These are phyloP conservation scores for Cyrtorhinus lividipennis DNA, from an alignment of 1,140 invertebrate genomes.

Conservation along the genomic window DNA sequence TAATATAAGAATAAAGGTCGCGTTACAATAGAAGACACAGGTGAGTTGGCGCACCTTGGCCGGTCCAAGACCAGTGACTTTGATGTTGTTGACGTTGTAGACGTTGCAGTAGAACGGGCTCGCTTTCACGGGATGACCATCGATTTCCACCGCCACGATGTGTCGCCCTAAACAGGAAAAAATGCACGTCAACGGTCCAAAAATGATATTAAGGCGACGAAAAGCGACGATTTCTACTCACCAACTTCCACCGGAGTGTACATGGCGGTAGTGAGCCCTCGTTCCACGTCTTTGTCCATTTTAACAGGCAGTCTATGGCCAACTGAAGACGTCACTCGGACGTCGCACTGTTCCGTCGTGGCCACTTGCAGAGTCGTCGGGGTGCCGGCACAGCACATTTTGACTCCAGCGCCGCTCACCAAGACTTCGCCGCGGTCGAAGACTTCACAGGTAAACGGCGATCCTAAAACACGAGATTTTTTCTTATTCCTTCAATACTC, in stretches of 20 bases:
- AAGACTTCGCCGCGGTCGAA: conserved; percentile 42
- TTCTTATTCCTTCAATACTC: too few species aligned
- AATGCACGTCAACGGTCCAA: too few species aligned
- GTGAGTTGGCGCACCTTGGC: conserved; percentile 31
- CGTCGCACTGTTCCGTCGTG: conserved; percentile 36
- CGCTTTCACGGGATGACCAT: conserved; percentile 67
- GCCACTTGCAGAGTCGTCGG: conserved; percentile 44
- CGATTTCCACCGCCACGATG: conserved; percentile 61
- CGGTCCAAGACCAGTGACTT: conserved; percentile 55
- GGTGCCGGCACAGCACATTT: conserved; percentile 43
- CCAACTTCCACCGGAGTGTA: conserved; percentile 72
- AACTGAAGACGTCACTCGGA: conserved; percentile 62
- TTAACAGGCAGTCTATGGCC: conserved; percentile 56
- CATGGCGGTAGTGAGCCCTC: conserved; percentile 50
- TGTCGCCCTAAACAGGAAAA: conserved; percentile 66
- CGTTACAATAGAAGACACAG: too few species aligned
- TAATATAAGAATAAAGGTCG: too few species aligned
- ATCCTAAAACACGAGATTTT: too few species aligned
- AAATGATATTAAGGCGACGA: background rate
- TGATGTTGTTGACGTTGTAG: conserved; percentile 75
- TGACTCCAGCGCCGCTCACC: conserved; percentile 42
- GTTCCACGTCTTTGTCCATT: conserved; percentile 36
- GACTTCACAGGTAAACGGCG: conserved; percentile 75
- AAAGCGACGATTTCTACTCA: conserved; percentile 25
- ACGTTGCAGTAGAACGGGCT: conserved; percentile 89